Evolutionary conservation across 2,888 invertebrate species (phyloP).

Genomic region (Cephus pulcher): DNA sequence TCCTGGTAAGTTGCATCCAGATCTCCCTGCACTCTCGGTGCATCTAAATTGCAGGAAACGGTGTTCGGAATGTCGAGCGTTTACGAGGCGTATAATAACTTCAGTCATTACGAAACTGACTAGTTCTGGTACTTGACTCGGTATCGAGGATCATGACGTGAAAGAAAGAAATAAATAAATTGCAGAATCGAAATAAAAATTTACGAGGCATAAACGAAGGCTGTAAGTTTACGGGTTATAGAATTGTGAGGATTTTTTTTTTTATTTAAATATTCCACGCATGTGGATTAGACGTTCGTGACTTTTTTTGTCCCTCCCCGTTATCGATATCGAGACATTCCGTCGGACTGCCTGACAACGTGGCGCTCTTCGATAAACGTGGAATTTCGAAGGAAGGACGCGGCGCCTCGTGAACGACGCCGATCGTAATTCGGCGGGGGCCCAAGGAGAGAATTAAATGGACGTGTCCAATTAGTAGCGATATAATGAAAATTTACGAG

Average conservation of each 20-base stretch:
- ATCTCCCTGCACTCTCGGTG: neutral
- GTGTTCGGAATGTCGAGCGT: conserved; percentile 1
- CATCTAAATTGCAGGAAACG: conserved; percentile 1
- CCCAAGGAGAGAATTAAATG: neutral
- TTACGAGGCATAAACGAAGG: no score
- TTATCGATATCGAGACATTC: neutral
- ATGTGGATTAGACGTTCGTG: no score
- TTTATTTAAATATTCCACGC: neutral
- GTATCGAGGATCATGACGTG: neutral
- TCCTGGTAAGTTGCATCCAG: neutral
- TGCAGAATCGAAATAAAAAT: no score
- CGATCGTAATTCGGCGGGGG: neutral
- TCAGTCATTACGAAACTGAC: neutral
- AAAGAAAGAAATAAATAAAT: no score
- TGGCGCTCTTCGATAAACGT: neutral
- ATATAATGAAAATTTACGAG: neutral
- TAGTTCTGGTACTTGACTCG: neutral
- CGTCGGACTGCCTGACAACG: neutral
- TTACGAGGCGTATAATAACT: conserved; percentile 1
- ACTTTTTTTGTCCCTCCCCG: neutral
- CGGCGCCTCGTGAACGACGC: neutral
- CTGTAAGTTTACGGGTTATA: neutral
- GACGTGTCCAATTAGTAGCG: neutral
- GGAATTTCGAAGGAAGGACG: neutral
- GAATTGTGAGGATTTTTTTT: neutral